Evolutionary conservation across 2,888 invertebrate genomes (phyloP).

Genomic region (Anorthoa munda): DNA sequence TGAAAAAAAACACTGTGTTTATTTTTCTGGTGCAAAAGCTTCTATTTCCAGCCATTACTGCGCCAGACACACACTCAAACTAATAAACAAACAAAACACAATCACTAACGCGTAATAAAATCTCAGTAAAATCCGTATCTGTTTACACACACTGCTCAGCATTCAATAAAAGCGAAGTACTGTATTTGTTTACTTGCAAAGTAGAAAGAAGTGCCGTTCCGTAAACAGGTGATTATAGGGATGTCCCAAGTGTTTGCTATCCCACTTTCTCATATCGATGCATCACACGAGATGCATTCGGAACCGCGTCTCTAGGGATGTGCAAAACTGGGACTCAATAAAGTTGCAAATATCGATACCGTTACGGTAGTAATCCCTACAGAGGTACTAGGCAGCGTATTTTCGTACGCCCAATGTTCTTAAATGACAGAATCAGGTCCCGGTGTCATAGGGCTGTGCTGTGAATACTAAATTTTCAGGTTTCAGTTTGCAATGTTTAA

Average conservation of each 20-base stretch:
- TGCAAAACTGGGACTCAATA: constrained; percentile 60
- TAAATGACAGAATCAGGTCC: constrained; percentile 42
- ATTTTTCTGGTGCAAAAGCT: background rate
- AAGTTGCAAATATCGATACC: constrained; percentile 62
- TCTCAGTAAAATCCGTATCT: constrained; percentile 50
- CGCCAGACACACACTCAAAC: constrained; percentile 37
- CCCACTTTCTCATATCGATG: constrained; percentile 84
- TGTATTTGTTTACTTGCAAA: constrained; percentile 62
- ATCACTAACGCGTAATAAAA: constrained; percentile 60
- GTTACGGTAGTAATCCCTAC: constrained; percentile 35
- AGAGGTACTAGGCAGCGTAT: constrained; percentile 41
- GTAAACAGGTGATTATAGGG: constrained; percentile 82
- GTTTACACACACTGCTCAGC: constrained; percentile 58
- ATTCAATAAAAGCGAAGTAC: constrained; percentile 62
- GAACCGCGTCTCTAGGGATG: constrained; percentile 71
- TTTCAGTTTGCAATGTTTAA: constrained; percentile 20
- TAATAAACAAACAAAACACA: constrained; percentile 56
- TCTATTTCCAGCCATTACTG: constrained; percentile 1
- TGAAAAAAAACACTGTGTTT: background rate
- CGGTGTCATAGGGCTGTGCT: constrained; percentile 22
- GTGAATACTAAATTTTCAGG: constrained; percentile 20
- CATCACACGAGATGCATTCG: constrained; percentile 84
- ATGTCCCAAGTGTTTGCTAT: constrained; percentile 77
- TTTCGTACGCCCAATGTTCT: constrained; percentile 49
- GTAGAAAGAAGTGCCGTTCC: constrained; percentile 65